A percentile compares a stretch with the other conserved stretches of the same genome.
phyloP scores from a whole-genome alignment of 2,888 invertebrate species.

The Drosophila nigricruria region DNA sequence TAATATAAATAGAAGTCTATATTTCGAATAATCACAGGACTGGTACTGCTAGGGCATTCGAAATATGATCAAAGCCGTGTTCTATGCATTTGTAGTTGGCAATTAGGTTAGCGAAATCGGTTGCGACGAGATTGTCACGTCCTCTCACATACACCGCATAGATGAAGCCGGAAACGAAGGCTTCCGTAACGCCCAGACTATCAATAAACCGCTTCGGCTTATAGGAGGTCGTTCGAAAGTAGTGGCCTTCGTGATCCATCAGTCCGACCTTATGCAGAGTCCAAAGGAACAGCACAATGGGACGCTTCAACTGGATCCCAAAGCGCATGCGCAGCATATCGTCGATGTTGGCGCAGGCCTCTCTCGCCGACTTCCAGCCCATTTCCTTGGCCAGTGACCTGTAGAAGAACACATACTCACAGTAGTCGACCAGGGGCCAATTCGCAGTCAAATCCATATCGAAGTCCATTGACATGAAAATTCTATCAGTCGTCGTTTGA shows the following conservation, averaged over 20 bases:
- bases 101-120: constrained; percentile 87
- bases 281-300: constrained; percentile 86
- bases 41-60: constrained; percentile 22
- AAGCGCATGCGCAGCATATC: constrained; percentile 70
- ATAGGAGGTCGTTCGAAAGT: constrained; percentile 85
- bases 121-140: constrained; percentile 84
- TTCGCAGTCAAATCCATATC: constrained; percentile 86
- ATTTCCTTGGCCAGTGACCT: constrained; percentile 87
- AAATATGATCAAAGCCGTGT: constrained; percentile 85
- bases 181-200: constrained; percentile 89
- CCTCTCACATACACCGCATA: constrained; percentile 85
- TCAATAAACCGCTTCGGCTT: constrained; percentile 87
- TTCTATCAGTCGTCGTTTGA: constrained; percentile 49
- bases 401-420: constrained; percentile 88
- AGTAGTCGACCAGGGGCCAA: constrained; percentile 68
- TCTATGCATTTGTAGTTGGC: constrained; percentile 88
- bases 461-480: constrained; percentile 88
- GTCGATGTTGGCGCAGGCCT: constrained; percentile 85
- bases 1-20: not conserved
- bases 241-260: constrained; percentile 79
- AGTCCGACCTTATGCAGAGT: constrained; percentile 62
- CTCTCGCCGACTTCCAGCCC: constrained; percentile 86
- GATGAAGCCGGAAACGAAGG: constrained; percentile 88
- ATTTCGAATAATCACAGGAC: constrained; percentile 5
- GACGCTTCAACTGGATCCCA: constrained; percentile 67